Percentiles rank a stretch among this genome's conserved stretches.
Conservation (phyloP, 2,888 invertebrate genomes). For the Carabus problematicus region DNA sequence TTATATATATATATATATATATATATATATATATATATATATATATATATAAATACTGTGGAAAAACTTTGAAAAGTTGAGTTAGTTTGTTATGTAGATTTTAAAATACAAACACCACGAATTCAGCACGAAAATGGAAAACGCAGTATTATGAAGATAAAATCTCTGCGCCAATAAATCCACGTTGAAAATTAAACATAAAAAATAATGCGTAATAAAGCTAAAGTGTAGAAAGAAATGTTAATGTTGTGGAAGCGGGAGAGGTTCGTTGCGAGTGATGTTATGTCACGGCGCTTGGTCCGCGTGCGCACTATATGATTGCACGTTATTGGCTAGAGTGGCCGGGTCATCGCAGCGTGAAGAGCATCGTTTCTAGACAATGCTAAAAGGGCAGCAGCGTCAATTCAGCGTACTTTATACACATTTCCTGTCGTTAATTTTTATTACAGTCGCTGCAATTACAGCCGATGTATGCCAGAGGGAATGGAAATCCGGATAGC, state of each 20-base stretch:
- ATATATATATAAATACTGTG: too few relatives aligned
- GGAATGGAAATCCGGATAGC: conserved; percentile 31
- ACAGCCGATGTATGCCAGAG: conserved; percentile 47
- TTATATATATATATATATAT: too few relatives aligned
- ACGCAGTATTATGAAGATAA: too few relatives aligned
- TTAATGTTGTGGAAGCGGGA: not conserved
- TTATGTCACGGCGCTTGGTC: not conserved
- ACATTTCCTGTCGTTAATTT: conserved; percentile 60
- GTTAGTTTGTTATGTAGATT: too few relatives aligned
- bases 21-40: too few relatives aligned
- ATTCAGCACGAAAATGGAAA: too few relatives aligned
- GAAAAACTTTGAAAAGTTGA: too few relatives aligned
- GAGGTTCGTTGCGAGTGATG: not conserved
- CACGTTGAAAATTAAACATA: too few relatives aligned
- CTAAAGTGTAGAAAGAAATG: conserved; percentile 1
- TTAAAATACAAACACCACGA: too few relatives aligned
- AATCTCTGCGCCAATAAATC: too few relatives aligned
- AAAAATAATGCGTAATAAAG: not conserved
- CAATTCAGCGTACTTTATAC: conserved; percentile 58
- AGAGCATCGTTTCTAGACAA: conserved; percentile 26
- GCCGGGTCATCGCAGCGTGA: conserved; percentile 27
- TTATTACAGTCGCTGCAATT: conserved; percentile 57
- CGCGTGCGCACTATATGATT: not conserved
- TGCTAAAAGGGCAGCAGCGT: conserved; percentile 42
- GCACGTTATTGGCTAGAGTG: not conserved